Evolutionary conservation across 2,888 invertebrate genomes (phyloP).

Genomic region (Lysandra bellargus): DNA sequence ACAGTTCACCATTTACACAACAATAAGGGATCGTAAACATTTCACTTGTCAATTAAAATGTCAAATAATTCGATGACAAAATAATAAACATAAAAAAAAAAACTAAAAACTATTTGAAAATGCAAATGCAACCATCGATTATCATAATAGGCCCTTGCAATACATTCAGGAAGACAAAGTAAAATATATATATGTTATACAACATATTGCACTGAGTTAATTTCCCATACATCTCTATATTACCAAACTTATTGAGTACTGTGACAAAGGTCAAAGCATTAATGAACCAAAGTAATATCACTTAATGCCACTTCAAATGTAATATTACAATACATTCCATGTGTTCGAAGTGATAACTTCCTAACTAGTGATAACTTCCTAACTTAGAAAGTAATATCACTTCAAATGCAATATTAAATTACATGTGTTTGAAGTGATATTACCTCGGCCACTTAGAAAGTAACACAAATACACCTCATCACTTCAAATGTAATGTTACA

Average conservation of each 20-base stretch:
- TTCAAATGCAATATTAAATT: neutral
- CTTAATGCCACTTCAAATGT: neutral
- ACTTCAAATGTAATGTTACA: neutral
- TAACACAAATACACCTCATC: too few species aligned
- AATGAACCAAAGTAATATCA: neutral
- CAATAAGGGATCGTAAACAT: constrained; percentile 14
- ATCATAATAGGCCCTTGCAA: constrained; percentile 49
- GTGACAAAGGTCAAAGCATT: constrained; percentile 18
- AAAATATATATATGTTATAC: constrained; percentile 43
- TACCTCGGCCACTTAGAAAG: neutral
- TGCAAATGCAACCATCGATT: constrained; percentile 48
- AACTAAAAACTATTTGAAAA: constrained; percentile 47
- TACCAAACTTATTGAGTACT: constrained; percentile 32
- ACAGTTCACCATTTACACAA: constrained; percentile 15
- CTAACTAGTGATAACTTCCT: too few species aligned
- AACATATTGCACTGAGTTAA: constrained; percentile 49
- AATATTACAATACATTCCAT: neutral
- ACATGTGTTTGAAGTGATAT: neutral
- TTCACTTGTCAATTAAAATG: constrained; percentile 20
- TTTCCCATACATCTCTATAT: constrained; percentile 31
- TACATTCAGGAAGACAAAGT: constrained; percentile 53
- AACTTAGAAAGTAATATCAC: too few species aligned
- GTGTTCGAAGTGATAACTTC: neutral
- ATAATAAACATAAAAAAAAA: constrained; percentile 42
- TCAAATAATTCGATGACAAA: constrained; percentile 27